Percentiles rank a stretch among this genome's conserved stretches.
Conservation (phyloP, 2,113 vertebrate species). For the Eulemur macaco region DNA sequence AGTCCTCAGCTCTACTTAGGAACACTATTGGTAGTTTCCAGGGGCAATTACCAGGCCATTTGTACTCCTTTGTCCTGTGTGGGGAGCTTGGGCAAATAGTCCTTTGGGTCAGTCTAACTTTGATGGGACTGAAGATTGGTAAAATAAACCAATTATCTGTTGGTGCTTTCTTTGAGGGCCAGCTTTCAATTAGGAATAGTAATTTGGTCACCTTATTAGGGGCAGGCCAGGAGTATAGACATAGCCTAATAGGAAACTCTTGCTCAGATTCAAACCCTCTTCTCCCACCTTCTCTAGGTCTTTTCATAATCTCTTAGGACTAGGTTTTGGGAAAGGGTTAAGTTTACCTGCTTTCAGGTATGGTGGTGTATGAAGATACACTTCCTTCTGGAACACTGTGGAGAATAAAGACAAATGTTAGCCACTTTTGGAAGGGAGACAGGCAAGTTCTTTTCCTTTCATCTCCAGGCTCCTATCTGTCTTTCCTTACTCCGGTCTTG, state of each 20-base stretch:
- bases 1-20: background rate
- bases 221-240: background rate
- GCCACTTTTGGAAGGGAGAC: background rate
- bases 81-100: background rate
- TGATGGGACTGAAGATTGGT: background rate
- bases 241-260: background rate
- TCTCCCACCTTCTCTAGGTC: background rate
- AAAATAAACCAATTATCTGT: background rate
- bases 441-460: background rate
- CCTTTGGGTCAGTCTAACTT: conserved; percentile 12
- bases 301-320: background rate
- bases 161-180: background rate
- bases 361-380: conserved; percentile 81
- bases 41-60: background rate
- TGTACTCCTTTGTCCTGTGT: background rate
- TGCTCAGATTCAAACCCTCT: background rate
- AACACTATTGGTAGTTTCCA: background rate
- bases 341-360: conserved; percentile 85
- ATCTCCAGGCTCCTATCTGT: background rate
- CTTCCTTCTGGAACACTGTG: conserved; percentile 84
- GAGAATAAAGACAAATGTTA: conserved; percentile 2
- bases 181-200: conserved; percentile 24
- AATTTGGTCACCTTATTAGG: background rate
- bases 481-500: background rate
- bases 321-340: background rate